phyloP scores from a whole-genome alignment of 2,888 invertebrate genomes.

The Apamea crenata region DNA sequence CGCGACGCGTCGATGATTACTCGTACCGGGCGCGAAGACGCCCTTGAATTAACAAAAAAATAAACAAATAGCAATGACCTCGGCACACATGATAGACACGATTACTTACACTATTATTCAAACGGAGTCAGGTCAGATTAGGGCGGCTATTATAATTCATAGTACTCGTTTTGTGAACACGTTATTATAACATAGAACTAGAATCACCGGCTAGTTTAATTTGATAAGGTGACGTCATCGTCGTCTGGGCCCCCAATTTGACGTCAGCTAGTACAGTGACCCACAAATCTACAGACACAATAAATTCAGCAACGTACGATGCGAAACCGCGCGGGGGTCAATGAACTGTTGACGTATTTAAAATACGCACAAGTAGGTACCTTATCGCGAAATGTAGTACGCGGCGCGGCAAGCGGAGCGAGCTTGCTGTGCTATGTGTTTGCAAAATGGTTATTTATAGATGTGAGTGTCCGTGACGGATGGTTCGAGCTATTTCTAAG shows the following conservation, averaged over 20 bases:
- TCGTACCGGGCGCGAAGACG: slow-evolving; percentile 70
- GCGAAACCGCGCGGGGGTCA: slow-evolving; percentile 87
- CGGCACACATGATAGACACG: slow-evolving; percentile 86
- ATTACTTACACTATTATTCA: slow-evolving; percentile 80
- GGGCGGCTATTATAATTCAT: slow-evolving; percentile 85
- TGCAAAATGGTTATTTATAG: slow-evolving; percentile 88
- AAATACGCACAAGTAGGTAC: slow-evolving; percentile 87
- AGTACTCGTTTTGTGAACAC: slow-evolving; percentile 84
- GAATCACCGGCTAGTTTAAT: slow-evolving; percentile 85
- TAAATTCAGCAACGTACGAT: slow-evolving; percentile 87
- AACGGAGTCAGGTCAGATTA: slow-evolving; percentile 85
- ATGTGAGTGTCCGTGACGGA: slow-evolving; percentile 85
- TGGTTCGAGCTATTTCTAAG: slow-evolving; percentile 84
- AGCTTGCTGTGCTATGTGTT: slow-evolving; percentile 83
- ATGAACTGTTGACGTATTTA: slow-evolving; percentile 89
- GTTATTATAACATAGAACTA: slow-evolving; percentile 84
- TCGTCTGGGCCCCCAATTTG: slow-evolving; percentile 86
- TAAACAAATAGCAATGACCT: slow-evolving; percentile 89
- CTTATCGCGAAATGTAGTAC: slow-evolving; percentile 88
- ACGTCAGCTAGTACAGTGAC: slow-evolving; percentile 88
- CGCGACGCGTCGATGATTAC: slow-evolving; percentile 60
- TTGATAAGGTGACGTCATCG: slow-evolving; percentile 86
- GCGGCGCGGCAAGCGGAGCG: slow-evolving; percentile 81
- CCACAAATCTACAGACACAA: slow-evolving; percentile 90
- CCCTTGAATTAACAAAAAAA: slow-evolving; percentile 88